Conservation (phyloP, 1,140 invertebrate genomes). For the Danaus melanippus region DNA sequence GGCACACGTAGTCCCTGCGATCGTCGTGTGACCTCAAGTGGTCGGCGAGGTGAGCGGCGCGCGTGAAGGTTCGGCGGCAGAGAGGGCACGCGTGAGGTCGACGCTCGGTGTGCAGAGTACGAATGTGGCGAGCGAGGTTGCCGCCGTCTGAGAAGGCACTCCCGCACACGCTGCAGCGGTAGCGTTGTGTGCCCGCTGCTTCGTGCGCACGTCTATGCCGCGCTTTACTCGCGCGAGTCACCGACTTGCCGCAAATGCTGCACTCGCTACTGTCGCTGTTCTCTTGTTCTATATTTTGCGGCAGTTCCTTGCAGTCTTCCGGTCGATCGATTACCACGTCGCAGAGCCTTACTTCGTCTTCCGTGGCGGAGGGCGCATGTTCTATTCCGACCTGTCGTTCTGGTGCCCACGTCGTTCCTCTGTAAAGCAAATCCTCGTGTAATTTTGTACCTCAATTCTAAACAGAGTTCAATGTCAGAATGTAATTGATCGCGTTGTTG, state of each 20-base stretch:
- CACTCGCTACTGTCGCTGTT: constrained; percentile 36
- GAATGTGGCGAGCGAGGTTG: constrained; percentile 64
- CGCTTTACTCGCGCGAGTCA: constrained; percentile 44
- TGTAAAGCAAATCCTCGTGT: constrained; percentile 4
- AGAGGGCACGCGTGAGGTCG: constrained; percentile 68
- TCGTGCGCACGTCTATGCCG: constrained; percentile 32
- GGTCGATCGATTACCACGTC: not conserved
- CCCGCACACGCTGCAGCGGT: constrained; percentile 43
- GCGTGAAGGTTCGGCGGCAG: constrained; percentile 67
- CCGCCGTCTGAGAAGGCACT: constrained; percentile 55
- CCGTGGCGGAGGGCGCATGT: not conserved
- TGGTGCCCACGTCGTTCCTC: constrained; percentile 16
- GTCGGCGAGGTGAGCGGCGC: constrained; percentile 57
- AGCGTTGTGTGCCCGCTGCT: constrained; percentile 17
- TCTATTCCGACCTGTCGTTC: not conserved
- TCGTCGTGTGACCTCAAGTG: constrained; percentile 70
- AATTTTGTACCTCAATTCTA: too few species aligned
- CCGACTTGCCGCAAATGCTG: constrained; percentile 60
- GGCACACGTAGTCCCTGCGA: constrained; percentile 74
- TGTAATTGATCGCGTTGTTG: not conserved
- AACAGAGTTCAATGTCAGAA: too few species aligned
- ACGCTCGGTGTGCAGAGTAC: constrained; percentile 60
- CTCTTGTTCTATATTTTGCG: not conserved
- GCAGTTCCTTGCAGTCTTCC: not conserved
- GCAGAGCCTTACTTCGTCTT: too few species aligned